These are phyloP conservation scores for Aselliscus stoliczkanus DNA, from an alignment of 2,797 vertebrate species.

Conservation along the genomic window DNA sequence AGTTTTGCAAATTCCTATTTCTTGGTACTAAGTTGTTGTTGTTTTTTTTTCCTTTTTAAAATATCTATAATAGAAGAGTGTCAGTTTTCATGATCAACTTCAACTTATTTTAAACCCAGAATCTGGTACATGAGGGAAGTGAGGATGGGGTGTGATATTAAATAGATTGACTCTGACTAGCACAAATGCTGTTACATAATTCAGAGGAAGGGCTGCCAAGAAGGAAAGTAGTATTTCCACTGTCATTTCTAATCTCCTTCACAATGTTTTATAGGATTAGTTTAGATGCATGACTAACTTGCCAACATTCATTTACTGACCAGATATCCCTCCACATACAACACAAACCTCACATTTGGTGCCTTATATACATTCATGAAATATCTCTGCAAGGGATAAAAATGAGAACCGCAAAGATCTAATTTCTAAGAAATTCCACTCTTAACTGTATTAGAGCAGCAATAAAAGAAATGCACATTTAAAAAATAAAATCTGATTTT, in stretches of 20 bases:
- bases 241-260: neutral
- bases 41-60: neutral
- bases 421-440: neutral
- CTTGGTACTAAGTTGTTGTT: neutral
- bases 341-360: neutral
- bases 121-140: neutral
- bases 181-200: neutral
- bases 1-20: neutral
- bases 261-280: neutral
- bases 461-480: neutral
- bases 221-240: neutral
- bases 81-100: neutral
- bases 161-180: neutral
- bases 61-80: neutral
- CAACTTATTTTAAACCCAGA: neutral
- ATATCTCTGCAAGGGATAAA: neutral
- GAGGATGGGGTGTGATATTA: neutral
- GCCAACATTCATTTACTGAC: neutral
- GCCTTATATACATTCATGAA: neutral
- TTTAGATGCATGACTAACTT: neutral
- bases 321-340: neutral
- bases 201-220: neutral
- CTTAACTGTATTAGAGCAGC: neutral
- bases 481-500: neutral
- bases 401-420: neutral